These are phyloP conservation scores for Ypsolopha scabrella DNA, from an alignment of 2,888 invertebrate species.

Conservation along the genomic window DNA sequence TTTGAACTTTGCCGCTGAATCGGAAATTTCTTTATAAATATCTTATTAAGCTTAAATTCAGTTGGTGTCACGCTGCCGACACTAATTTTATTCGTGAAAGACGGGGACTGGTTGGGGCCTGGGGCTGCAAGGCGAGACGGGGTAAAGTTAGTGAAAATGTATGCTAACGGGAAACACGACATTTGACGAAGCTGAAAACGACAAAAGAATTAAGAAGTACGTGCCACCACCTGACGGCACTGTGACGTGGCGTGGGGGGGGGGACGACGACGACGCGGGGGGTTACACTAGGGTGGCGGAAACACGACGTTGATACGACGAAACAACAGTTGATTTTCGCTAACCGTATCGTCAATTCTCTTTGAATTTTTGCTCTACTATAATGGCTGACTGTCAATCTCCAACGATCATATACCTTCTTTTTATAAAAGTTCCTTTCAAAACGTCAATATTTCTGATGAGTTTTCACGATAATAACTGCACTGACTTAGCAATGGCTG, in stretches of 20 bases:
- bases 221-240: constrained; percentile 16
- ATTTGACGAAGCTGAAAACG: constrained; percentile 66
- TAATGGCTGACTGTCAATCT: constrained; percentile 45
- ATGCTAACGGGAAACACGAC: constrained; percentile 64
- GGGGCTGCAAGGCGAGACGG: constrained; percentile 14
- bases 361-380: constrained; percentile 46
- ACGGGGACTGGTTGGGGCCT: constrained; percentile 41
- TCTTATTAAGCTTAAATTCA: constrained; percentile 68
- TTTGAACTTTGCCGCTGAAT: constrained; percentile 70
- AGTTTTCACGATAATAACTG: too few species aligned
- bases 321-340: constrained; percentile 5
- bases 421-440: constrained; percentile 26
- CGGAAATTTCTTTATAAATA: constrained; percentile 70
- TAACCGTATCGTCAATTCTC: constrained; percentile 41
- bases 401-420: constrained; percentile 22
- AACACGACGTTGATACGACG: constrained; percentile 17
- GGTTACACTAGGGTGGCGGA: constrained; percentile 14
- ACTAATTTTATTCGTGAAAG: constrained; percentile 68
- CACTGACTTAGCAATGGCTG: too few species aligned
- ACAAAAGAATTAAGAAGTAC: constrained; percentile 60
- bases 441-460: constrained; percentile 10
- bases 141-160: constrained; percentile 49
- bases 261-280: constrained; percentile 16
- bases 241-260: constrained; percentile 9
- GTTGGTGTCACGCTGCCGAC: constrained; percentile 69